Base-by-base conservation (phyloP, 1,140 invertebrate genomes). In the Goniozus legneri region DNA sequence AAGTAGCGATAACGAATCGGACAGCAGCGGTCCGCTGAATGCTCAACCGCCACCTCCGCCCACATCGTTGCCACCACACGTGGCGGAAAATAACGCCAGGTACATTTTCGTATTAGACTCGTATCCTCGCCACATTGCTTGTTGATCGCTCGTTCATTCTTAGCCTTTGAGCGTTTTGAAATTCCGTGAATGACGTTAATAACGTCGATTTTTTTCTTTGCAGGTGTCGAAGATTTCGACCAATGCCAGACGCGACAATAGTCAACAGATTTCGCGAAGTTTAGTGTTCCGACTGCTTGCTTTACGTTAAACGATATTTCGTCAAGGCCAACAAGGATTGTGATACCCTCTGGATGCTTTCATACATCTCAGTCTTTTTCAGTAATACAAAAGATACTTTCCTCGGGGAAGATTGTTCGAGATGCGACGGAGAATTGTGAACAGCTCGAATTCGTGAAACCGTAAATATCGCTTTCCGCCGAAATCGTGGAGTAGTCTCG, bases 1-100 rank as follows among this genome's bases (percentile, higher is more conserved):
- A 47, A 77, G 69, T 62, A 78, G 72, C 44, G 75, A 77, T 53
- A 75, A 76, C 52, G 76, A 79, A 30, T 78, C 77, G 1, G 77
- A 78, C 13, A 73, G 71, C 43, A 71, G 70, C 39, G 68, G 63
- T 33, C 63, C 64, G 10, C 60, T 57, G 19, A 67, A 62, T 37
- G 42, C 64, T 33, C 56, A 62, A 31, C 65, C 65, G 12, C 71
- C 71, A 20, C 73, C 75, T 18, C 76, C 76, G 20, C 73, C 73
- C 10, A 54, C 66, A 3, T 68, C 68, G 22, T 47, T 73, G 19
- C 72, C 72, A 47, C 73, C 73, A 38, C 69, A 69, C 13, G 56
- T 66, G 44, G 64, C 67, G 31, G 73, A 75, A 38, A 76, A 76
- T 44, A 73, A 76, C 38, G 72, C 71, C 59, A 76, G 73, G 73